Base-by-base conservation (phyloP, 2,888 invertebrate species). In the Synanthedon andrenaeformis region DNA sequence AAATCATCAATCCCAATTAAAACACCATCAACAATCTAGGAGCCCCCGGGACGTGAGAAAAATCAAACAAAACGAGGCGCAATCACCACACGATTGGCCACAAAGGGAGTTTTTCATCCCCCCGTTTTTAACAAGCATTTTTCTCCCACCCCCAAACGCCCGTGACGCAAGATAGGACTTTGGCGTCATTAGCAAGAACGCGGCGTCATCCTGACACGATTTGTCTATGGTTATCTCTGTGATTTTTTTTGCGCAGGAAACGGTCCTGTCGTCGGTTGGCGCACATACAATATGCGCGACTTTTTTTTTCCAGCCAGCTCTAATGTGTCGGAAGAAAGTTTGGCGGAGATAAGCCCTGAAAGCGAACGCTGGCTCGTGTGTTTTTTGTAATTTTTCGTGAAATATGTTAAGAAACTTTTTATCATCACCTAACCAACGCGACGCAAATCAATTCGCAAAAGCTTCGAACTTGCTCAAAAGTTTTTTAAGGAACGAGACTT, bases 1-100 rank as follows among this genome's bases (percentile, higher is more conserved):
- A 74, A 35, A 81, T 73, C 85, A 86, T 86, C 77, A 86, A 85
- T 86, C 67, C 84, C 80, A 85, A 86, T 86, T 81, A 85, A 79
- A 75, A 61, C 64, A 60, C 68, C 73, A 80, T 81, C 74, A 76
- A 61, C 60, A 62, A 49, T 23, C 35, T 6, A 35, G 35, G 35
- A 35, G 35, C 35, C 54, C 63, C 65, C 72, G 70, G 72, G 66
- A 75, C 76, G 82, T 83, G 84, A 81, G 83, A 84, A 82, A 82
- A 81, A 79, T 76, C 81, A 73, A 74, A 80, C 83, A 79, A 79
- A 79, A 62, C 75, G 65, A 64, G 66, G 62, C 62, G 75, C 76
- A 76, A 79, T 76, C 76, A 74, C 69, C 64, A 64, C 67, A 62
- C 68, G 65, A 70, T 69, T 72, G 74, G 61, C 71, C 74, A 77